These are phyloP conservation scores for Nomada hirtipes DNA, from an alignment of 2,888 invertebrate genomes.

Conservation along the genomic window DNA sequence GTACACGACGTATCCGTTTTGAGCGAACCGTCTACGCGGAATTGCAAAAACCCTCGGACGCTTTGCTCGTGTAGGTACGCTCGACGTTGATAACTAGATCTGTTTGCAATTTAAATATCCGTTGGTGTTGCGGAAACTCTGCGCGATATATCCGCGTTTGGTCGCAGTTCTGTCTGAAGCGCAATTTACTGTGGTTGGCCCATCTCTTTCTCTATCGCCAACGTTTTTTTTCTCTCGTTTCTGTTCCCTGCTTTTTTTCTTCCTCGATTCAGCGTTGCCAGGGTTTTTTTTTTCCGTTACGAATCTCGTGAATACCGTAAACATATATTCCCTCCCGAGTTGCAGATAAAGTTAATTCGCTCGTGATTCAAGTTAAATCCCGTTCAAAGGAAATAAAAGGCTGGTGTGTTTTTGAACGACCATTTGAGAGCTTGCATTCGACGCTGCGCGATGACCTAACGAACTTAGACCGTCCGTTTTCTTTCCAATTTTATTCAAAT, in stretches of 20 bases:
- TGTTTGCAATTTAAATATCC: slow-evolving; percentile 19
- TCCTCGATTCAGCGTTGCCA: background rate
- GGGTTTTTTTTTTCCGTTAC: background rate
- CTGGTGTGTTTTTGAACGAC: background rate
- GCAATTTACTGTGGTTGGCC: background rate
- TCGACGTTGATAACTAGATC: slow-evolving; percentile 9
- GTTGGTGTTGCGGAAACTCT: background rate
- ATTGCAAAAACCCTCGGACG: slow-evolving; percentile 8
- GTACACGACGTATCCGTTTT: background rate
- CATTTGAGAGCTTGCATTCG: background rate
- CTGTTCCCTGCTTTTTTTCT: background rate
- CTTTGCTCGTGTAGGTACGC: background rate
- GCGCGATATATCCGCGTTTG: background rate
- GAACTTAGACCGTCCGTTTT: background rate
- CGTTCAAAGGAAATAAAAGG: background rate
- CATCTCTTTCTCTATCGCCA: background rate
- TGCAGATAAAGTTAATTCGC: background rate
- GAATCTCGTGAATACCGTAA: background rate
- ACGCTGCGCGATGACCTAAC: background rate
- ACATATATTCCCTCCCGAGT: background rate
- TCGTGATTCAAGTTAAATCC: background rate
- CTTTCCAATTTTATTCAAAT: slow-evolving; percentile 1
- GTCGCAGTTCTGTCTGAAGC: no score
- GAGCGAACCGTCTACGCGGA: background rate
- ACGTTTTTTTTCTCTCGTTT: no score